A percentile compares a stretch with the other conserved stretches of the same genome.
phyloP scores from a whole-genome alignment of 2,888 invertebrate species.

The Drosophila prostipennis region DNA sequence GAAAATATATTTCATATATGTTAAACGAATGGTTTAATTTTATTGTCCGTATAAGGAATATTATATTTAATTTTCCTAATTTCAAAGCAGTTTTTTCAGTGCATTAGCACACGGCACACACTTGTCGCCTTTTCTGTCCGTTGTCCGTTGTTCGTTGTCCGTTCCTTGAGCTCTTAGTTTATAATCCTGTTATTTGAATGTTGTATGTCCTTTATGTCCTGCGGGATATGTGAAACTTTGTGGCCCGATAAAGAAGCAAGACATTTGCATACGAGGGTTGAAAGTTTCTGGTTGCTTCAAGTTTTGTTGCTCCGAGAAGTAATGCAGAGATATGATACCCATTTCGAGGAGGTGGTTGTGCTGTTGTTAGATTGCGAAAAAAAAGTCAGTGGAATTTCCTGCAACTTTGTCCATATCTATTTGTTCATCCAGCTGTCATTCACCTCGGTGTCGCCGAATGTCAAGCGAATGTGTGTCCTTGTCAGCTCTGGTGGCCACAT shows the following conservation, averaged over 20 bases:
- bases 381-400: conserved; percentile 14
- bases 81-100: not conserved
- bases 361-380: not conserved
- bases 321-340: conserved; percentile 41
- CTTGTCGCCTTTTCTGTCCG: conserved; percentile 72
- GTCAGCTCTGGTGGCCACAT: conserved; percentile 36
- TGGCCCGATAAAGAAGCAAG: conserved; percentile 58
- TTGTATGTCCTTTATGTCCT: conserved; percentile 66
- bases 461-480: conserved; percentile 36
- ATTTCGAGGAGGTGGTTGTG: not conserved
- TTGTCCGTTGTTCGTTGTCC: conserved; percentile 17
- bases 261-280: conserved; percentile 65
- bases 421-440: conserved; percentile 20
- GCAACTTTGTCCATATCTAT: conserved; percentile 32
- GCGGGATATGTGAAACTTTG: conserved; percentile 79
- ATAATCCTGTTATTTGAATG: conserved; percentile 72
- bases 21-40: too few species aligned
- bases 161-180: conserved; percentile 45
- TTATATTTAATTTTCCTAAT: too few species aligned
- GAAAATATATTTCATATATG: too few species aligned
- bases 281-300: conserved; percentile 22
- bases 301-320: conserved; percentile 21
- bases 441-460: conserved; percentile 19
- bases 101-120: conserved; percentile 50
- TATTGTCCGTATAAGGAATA: too few species aligned